Base-by-base conservation (phyloP, 2,797 vertebrate species). In the Arctocebus calabarensis region DNA sequence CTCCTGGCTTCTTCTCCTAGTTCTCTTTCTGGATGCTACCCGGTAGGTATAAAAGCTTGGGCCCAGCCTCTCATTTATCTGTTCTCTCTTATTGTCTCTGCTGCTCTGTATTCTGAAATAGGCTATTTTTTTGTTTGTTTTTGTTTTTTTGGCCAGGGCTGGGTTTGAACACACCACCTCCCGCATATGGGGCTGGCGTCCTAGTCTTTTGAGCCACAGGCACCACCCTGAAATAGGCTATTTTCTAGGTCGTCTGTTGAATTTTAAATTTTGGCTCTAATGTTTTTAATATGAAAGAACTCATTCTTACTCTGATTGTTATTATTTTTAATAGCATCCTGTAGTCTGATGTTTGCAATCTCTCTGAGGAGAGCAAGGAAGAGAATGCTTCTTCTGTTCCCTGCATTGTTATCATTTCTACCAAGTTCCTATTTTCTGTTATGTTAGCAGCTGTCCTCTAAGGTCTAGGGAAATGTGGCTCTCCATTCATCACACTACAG, bases 251-350 rank as follows among this genome's bases (percentile, higher is more conserved):
- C 55, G 74, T 90, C 27, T 29, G 40, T 25, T 62, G 74, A 78
- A 91, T 78, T 88, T 78, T 89, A 90, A 84, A 82, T 61, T 84
- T 79, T 48, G 68, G 43, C 45, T 64, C 64, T 61, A 57, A 84
- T 70, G 34, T 74, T 92, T 84, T 87, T 71, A 78, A 3, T 48
- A 37, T 55, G 75, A 73, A 73, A 74, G n/a, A 55, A 27, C 25
- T 94, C 13, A 37, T 32, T 91, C 66, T 95, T 43, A 45, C 37
- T n/a, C 77, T 78, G 32, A 89, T 14, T 61, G 25, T 25, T 74
- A 68, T 1, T 86, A 48, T 55, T 79, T 79, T 70, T 84, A 91
- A 37, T 32, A 81, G 55, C 32, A 87, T 37, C 23, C 10, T 52
- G 57, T 13, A 70, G 43, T 84, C 40, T 71, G 20, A 75, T 19